These are phyloP conservation scores for Antechinus stuartii DNA, from an alignment of 2,113 vertebrate species.

Conservation along the genomic window DNA sequence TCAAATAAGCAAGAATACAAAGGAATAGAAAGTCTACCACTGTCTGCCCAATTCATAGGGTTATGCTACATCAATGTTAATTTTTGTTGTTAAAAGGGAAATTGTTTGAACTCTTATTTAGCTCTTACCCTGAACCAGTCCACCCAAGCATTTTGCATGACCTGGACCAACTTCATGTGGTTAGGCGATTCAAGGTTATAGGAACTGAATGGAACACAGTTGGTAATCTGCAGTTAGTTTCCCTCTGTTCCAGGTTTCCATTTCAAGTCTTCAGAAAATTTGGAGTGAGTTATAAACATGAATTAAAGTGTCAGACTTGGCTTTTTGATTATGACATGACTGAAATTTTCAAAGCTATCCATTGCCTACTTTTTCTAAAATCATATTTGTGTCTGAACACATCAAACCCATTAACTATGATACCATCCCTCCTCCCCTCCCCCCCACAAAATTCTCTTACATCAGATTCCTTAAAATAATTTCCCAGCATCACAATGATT, in stretches of 20 bases:
- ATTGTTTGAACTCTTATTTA: not conserved
- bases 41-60: not conserved
- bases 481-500: slow-evolving; percentile 58
- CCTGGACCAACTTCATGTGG: slow-evolving; percentile 18
- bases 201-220: slow-evolving; percentile 9
- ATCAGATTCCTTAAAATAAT: slow-evolving; percentile 48
- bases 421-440: not conserved
- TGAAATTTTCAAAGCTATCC: slow-evolving; percentile 54
- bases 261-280: slow-evolving; percentile 51
- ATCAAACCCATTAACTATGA: slow-evolving; percentile 43
- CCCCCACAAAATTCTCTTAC: slow-evolving; percentile 51
- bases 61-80: not conserved
- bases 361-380: slow-evolving; percentile 58
- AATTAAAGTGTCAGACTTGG: slow-evolving; percentile 48
- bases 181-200: slow-evolving; percentile 24
- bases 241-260: slow-evolving; percentile 15
- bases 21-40: not conserved
- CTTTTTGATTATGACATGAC: slow-evolving; percentile 33
- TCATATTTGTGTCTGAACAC: slow-evolving; percentile 29
- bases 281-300: slow-evolving; percentile 57
- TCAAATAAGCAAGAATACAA: slow-evolving; percentile 1
- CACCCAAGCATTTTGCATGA: not conserved
- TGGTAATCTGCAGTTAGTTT: slow-evolving; percentile 13
- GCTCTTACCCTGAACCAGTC: slow-evolving; percentile 19
- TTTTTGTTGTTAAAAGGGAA: slow-evolving; percentile 8